Evolutionary conservation across 2,113 vertebrate genomes (phyloP).

Genomic region (Poeciliopsis occidentalis): DNA sequence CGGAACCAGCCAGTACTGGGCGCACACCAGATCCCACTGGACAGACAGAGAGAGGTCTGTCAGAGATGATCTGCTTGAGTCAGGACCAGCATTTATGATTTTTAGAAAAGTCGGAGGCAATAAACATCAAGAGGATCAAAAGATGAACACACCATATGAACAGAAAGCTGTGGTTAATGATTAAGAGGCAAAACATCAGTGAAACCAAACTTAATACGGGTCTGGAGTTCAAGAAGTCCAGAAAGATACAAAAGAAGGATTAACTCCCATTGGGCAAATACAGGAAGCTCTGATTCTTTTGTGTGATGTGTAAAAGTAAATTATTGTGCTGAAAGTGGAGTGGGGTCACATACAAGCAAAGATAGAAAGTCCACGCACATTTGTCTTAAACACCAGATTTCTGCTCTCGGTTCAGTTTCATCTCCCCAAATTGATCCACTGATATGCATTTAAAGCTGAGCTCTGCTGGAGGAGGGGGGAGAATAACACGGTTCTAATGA

Average conservation of each 20-base stretch:
- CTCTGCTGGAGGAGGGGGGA: slow-evolving; percentile 7
- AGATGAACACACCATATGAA: neutral
- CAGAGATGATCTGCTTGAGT: neutral
- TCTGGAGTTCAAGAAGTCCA: too few species aligned
- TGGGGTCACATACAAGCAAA: neutral
- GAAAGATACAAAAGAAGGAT: neutral
- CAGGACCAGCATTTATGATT: neutral
- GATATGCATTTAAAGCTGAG: slow-evolving; percentile 46
- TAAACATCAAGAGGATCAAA: too few species aligned
- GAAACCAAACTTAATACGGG: neutral
- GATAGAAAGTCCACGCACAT: neutral
- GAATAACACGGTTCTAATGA: slow-evolving; percentile 51
- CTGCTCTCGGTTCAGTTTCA: slow-evolving; percentile 37
- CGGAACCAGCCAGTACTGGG: slow-evolving; percentile 87
- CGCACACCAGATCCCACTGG: slow-evolving; percentile 91
- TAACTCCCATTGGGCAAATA: neutral
- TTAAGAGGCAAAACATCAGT: neutral
- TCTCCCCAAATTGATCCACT: slow-evolving; percentile 40
- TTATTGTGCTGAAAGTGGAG: too few species aligned
- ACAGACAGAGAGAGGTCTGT: neutral
- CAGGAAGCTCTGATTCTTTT: neutral
- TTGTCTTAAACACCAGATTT: neutral
- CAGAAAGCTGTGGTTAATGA: neutral
- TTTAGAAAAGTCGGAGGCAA: neutral
- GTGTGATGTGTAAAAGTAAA: neutral